These are phyloP conservation scores for Serranus cabrilla DNA, from an alignment of 2,797 vertebrate species.

Conservation along the genomic window DNA sequence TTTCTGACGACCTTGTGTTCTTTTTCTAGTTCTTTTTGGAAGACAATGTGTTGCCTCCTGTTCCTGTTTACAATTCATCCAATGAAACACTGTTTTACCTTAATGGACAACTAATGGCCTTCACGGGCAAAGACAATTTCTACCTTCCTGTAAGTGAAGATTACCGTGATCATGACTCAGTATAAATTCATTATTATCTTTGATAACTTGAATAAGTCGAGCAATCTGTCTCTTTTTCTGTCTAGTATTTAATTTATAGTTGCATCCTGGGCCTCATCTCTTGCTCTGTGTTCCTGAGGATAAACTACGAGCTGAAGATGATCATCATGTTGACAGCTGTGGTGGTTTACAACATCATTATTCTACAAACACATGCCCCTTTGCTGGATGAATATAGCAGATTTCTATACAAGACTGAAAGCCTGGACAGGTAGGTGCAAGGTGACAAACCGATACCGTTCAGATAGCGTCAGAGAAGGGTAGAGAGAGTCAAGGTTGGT, in stretches of 20 bases:
- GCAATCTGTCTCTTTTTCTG: neutral
- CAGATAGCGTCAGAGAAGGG: neutral
- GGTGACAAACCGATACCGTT: neutral
- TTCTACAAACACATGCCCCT: constrained; percentile 91
- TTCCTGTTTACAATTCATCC: constrained; percentile 88
- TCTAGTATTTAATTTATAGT: constrained; percentile 96
- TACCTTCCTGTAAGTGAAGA: constrained; percentile 94
- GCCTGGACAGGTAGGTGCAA: constrained; percentile 88
- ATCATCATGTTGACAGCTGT: constrained; percentile 92
- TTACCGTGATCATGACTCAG: neutral
- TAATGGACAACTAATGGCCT: constrained; percentile 82
- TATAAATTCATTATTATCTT: neutral
- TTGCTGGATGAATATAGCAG: constrained; percentile 93
- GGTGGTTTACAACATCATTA: constrained; percentile 92
- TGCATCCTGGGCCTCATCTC: constrained; percentile 95
- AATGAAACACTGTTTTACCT: constrained; percentile 86
- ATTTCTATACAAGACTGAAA: constrained; percentile 88
- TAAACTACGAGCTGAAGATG: constrained; percentile 97
- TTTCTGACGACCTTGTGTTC: constrained; percentile 32
- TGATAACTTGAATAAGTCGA: neutral
- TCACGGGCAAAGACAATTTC: constrained; percentile 90
- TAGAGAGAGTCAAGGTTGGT: neutral
- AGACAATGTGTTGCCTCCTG: constrained; percentile 78
- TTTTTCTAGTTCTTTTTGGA: constrained; percentile 93
- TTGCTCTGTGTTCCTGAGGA: constrained; percentile 95